Conservation (phyloP, 1,140 invertebrate genomes). For the Dinoponera quadriceps region DNA sequence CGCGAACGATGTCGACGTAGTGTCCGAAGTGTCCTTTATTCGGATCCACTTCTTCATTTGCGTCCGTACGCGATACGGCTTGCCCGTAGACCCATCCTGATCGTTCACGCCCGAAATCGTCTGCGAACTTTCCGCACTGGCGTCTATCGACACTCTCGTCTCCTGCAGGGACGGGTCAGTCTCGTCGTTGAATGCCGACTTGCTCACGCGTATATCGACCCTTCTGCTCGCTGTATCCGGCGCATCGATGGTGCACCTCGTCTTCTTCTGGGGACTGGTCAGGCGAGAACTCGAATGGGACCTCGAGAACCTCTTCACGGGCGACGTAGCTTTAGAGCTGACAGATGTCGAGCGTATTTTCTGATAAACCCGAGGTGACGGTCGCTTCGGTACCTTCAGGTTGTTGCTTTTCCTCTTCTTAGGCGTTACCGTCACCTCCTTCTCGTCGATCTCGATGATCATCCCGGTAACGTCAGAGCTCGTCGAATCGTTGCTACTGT, state of each 20-base stretch:
- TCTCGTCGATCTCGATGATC: constrained; percentile 77
- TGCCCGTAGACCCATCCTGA: constrained; percentile 30
- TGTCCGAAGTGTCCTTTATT: constrained; percentile 78
- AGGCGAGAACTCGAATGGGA: constrained; percentile 59
- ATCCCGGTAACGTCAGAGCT: constrained; percentile 70
- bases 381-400: constrained; percentile 39
- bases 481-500: constrained; percentile 74
- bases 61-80: constrained; percentile 64
- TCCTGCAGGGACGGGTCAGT: constrained; percentile 55
- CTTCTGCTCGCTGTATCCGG: constrained; percentile 26
- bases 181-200: constrained; percentile 56
- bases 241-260: background rate
- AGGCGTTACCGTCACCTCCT: constrained; percentile 74
- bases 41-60: constrained; percentile 63
- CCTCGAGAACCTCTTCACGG: constrained; percentile 64
- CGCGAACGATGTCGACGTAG: constrained; percentile 81
- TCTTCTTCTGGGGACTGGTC: constrained; percentile 65
- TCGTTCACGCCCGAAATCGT: constrained; percentile 3
- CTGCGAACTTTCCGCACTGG: constrained; percentile 77
- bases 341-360: constrained; percentile 69
- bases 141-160: constrained; percentile 65
- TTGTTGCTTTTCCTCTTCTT: constrained; percentile 66
- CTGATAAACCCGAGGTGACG: constrained; percentile 53
- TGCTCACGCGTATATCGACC: constrained; percentile 60
- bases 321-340: constrained; percentile 63